phyloP scores from a whole-genome alignment of 2,113 vertebrate genomes.

The Vulpes vulpes region DNA sequence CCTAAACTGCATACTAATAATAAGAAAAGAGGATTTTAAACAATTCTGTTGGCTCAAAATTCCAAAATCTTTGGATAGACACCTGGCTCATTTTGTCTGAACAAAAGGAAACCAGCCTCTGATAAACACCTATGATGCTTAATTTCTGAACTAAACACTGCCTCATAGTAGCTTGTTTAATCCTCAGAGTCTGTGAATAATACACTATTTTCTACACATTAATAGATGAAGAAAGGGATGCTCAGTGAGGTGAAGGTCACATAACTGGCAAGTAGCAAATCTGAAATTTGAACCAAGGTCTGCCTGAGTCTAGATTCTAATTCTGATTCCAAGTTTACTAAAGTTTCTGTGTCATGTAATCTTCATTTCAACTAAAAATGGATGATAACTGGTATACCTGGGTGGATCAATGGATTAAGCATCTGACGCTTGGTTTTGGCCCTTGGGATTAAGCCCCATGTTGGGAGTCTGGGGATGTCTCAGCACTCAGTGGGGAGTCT shows the following conservation, averaged over 20 bases:
- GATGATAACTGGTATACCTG: background rate
- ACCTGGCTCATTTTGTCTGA: background rate
- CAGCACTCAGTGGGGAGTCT: background rate
- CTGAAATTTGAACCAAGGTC: background rate
- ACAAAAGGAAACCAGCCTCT: background rate
- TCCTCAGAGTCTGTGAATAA: background rate
- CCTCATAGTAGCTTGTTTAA: background rate
- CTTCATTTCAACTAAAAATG: background rate
- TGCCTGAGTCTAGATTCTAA: background rate
- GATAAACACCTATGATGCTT: background rate
- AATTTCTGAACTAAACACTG: no score
- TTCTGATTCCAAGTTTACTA: background rate
- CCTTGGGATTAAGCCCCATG: background rate
- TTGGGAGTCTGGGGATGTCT: no score
- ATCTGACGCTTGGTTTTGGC: background rate
- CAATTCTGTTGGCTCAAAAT: conserved; percentile 1
- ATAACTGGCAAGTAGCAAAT: background rate
- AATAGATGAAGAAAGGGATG: background rate
- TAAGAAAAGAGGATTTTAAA: background rate
- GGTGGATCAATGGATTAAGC: background rate
- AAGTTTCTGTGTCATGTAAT: background rate
- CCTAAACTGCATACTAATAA: background rate
- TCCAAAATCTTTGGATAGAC: background rate
- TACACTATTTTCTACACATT: background rate
- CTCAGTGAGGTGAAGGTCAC: background rate